Conservation (phyloP, 2,888 invertebrate genomes). For the Ceriagrion tenellum region DNA sequence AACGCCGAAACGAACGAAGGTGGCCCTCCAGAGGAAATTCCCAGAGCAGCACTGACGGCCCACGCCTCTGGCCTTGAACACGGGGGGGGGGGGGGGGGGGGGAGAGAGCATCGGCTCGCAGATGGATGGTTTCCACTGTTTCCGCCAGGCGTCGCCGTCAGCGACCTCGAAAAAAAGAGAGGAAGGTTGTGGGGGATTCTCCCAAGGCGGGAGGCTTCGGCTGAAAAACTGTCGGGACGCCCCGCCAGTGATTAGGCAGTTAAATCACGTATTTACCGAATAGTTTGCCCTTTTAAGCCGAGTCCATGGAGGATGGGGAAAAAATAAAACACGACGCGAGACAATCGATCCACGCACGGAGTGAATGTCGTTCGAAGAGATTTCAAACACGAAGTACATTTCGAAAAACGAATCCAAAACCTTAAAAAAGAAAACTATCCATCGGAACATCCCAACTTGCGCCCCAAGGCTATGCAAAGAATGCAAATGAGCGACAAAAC, state of each 20-base stretch:
- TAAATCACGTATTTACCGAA: neutral
- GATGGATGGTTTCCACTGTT: constrained; percentile 32
- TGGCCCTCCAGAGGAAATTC: constrained; percentile 7
- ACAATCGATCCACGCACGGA: neutral
- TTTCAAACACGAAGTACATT: neutral
- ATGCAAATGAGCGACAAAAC: neutral
- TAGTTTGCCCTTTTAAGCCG: constrained; percentile 10
- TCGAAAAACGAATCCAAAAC: neutral
- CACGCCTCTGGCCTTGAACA: neutral
- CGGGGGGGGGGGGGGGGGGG: too few relatives aligned
- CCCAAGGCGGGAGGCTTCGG: neutral
- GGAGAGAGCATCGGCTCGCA: neutral
- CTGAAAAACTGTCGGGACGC: constrained; percentile 18
- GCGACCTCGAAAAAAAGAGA: neutral
- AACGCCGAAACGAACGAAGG: neutral
- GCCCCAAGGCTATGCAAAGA: neutral
- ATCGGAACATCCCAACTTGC: neutral
- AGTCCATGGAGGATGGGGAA: neutral
- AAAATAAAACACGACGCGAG: neutral
- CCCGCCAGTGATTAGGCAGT: constrained; percentile 3
- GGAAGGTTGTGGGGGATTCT: neutral
- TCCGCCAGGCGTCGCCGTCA: constrained; percentile 9
- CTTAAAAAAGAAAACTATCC: neutral
- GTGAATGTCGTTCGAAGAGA: neutral
- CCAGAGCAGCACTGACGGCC: neutral